Evolutionary conservation across 2,888 invertebrate species (phyloP), one percentile per base, ranked within the genome.

Genomic region (Acronicta psi): DNA sequence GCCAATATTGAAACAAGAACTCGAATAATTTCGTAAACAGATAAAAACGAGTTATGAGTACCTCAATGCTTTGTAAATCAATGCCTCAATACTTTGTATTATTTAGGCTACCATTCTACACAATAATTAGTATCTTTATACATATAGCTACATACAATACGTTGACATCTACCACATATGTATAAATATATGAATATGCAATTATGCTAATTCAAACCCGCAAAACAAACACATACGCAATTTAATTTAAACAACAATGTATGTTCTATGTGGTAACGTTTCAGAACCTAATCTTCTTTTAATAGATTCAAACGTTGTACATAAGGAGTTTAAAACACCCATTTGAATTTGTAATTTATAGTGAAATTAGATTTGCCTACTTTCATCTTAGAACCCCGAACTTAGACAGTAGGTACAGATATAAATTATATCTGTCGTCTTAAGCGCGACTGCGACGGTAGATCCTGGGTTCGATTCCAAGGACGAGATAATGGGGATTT

Each of bases 1-100:
- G 70, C 69, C 76, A 66, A 80, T 83, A 79, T 77, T 64, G 75
- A 49, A 79, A 81, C 74, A 79, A 79, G 69, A 81, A 80, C 59
- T 71, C 62, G 51, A 61, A 74, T 73, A 73, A 70, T 67, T 66
- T 60, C 52, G 55, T 59, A 69, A 53, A 71, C 2, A n/a, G 59
- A 66, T 40, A 59, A 54, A 53, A 68, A 69, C 63, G 53, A 69
- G 60, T 59, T 69, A 71, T 69, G 40, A 56, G 53, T 34, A 6
- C n/a, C n/a, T 29, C 5, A 11, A 29, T 29, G 7, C 2, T 7
- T 9, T 7, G 10, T 8, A 9, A 25, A 10, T 25, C 7, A 4
- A 23, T 4, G 5, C 2, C 23, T 7, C 23, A 7, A 23, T 7
- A 9, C 25, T 25, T 9, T 25, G 25, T 25, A 9, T 1, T 25